phyloP scores from a whole-genome alignment of 2,888 invertebrate genomes.

The Emmelina monodactyla region DNA sequence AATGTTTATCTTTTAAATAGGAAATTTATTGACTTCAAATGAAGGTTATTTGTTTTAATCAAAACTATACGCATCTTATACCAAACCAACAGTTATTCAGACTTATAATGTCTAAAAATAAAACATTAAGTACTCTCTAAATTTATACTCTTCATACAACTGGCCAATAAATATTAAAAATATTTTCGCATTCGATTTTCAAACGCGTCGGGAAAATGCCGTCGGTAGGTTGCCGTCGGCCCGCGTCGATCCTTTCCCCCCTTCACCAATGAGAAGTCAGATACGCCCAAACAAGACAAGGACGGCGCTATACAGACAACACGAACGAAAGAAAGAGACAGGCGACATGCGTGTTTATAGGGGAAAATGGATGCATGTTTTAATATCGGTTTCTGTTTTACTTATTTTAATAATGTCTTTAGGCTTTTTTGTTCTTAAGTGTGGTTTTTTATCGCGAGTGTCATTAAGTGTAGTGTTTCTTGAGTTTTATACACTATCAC shows the following conservation, averaged over 20 bases:
- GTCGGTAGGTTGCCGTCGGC: conserved; percentile 44
- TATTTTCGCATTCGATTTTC: conserved; percentile 33
- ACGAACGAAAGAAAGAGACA: conserved; percentile 25
- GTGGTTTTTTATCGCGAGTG: conserved; percentile 17
- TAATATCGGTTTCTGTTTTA: conserved; percentile 56
- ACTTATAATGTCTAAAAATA: too few species aligned
- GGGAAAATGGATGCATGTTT: conserved; percentile 64
- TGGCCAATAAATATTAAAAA: not conserved
- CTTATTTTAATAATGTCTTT: conserved; percentile 48
- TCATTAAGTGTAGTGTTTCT: conserved; percentile 2
- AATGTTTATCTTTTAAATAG: too few species aligned
- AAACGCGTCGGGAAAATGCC: conserved; percentile 59
- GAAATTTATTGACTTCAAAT: too few species aligned
- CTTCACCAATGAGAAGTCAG: conserved; percentile 50
- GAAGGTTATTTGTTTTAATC: too few species aligned
- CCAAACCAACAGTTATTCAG: too few species aligned
- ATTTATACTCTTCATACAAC: too few species aligned
- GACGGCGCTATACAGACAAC: conserved; percentile 32
- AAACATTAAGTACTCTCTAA: too few species aligned
- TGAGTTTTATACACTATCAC: too few species aligned
- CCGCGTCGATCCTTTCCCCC: conserved; percentile 38
- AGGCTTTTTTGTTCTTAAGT: conserved; percentile 36
- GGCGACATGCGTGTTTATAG: conserved; percentile 44
- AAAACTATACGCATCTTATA: too few species aligned
- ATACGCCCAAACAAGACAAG: conserved; percentile 43